phyloP scores from a whole-genome alignment of 2,797 vertebrate species.

The Myotis findleyi region DNA sequence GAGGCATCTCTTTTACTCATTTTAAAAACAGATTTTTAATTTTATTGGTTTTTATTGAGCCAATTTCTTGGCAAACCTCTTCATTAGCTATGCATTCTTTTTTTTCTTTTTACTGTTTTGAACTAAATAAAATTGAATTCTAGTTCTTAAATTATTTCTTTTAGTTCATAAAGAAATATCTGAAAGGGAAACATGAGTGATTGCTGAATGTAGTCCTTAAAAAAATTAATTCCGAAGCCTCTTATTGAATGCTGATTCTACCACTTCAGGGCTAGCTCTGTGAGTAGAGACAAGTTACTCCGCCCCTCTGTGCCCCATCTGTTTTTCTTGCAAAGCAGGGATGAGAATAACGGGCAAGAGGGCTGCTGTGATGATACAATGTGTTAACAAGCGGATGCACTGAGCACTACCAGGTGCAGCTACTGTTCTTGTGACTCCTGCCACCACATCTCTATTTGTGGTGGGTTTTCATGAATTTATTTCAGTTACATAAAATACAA shows the following conservation, averaged over 20 bases:
- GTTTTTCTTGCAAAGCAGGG: neutral
- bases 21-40: neutral
- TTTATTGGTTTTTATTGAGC: neutral
- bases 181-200: neutral
- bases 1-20: neutral
- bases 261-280: neutral
- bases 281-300: neutral
- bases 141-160: neutral
- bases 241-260: neutral
- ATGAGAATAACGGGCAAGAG: neutral
- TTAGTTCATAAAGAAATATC: neutral
- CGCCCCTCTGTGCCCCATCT: neutral
- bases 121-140: neutral
- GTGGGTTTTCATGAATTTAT: neutral
- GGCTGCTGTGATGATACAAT: neutral
- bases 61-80: neutral
- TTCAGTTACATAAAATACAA: conserved; percentile 14
- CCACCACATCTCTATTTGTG: neutral
- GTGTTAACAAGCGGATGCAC: neutral
- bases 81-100: neutral
- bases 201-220: neutral
- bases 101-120: neutral
- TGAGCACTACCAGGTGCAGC: neutral
- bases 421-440: neutral
- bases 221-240: neutral